These are phyloP conservation scores for Nemurella pictetii DNA, from an alignment of 2,888 invertebrate species.

Conservation along the genomic window DNA sequence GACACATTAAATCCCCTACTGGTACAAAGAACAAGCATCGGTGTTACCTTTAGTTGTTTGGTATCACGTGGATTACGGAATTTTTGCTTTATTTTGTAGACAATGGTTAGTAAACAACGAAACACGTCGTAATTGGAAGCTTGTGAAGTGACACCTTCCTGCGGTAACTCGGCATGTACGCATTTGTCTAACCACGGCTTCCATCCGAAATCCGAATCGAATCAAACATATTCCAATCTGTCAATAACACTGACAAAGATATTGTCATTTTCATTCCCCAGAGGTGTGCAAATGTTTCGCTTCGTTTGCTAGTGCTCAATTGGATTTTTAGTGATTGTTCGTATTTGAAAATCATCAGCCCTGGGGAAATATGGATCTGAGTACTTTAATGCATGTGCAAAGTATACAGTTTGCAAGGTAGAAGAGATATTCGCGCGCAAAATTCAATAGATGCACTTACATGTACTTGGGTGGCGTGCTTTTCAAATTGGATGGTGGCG, in stretches of 20 bases:
- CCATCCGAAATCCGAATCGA: too few species aligned
- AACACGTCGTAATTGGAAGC: background rate
- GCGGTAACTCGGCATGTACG: too few species aligned
- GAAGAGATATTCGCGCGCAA: background rate
- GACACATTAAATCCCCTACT: background rate
- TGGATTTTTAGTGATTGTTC: conserved; percentile 1
- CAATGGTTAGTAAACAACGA: background rate
- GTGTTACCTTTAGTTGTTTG: background rate
- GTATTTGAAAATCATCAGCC: background rate
- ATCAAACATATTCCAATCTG: background rate
- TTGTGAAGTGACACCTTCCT: background rate
- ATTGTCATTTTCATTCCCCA: background rate
- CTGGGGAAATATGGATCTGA: background rate
- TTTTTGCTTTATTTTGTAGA: background rate
- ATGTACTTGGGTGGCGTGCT: too few species aligned
- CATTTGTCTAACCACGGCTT: too few species aligned
- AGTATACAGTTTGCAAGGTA: background rate
- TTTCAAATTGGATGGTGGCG: too few species aligned
- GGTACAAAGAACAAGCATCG: background rate
- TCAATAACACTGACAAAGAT: background rate
- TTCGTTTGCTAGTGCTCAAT: background rate
- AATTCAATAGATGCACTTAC: background rate
- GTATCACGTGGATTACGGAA: background rate
- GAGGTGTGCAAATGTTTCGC: background rate
- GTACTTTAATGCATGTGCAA: background rate